Percentiles rank a stretch among this genome's conserved stretches.
phyloP scores from a whole-genome alignment of 2,113 vertebrate genomes.

The Sigmodon hispidus region DNA sequence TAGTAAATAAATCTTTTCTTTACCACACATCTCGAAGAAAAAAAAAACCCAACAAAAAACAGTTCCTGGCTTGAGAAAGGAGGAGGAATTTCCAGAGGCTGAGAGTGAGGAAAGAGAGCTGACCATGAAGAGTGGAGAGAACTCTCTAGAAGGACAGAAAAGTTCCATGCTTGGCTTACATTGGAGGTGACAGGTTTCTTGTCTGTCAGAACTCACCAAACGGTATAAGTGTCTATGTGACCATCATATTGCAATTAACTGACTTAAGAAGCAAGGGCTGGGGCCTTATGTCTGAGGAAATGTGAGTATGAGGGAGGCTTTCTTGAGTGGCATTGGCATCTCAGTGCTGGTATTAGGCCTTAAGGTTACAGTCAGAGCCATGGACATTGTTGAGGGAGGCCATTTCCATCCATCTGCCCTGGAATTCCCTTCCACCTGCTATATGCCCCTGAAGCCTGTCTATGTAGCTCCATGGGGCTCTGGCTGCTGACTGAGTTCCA shows the following conservation, averaged over 20 bases:
- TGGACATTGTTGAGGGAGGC: not conserved
- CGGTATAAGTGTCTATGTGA: not conserved
- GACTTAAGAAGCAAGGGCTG: not conserved
- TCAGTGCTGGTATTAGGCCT: not conserved
- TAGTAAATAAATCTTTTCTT: conserved; percentile 12
- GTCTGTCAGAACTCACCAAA: not conserved
- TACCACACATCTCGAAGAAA: not conserved
- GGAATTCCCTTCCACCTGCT: not conserved
- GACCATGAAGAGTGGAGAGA: not conserved
- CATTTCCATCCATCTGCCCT: not conserved
- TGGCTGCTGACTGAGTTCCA: not conserved
- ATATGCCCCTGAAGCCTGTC: not conserved
- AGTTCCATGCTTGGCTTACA: not conserved
- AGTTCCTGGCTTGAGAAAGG: not conserved
- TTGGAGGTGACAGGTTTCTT: not conserved
- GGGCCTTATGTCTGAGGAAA: not conserved
- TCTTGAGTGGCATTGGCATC: not conserved
- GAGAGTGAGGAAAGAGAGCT: not conserved
- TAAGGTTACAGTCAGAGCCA: not conserved
- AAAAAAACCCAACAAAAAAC: too few species aligned
- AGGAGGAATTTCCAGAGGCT: not conserved
- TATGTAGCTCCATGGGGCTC: not conserved
- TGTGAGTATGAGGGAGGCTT: not conserved
- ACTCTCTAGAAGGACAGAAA: not conserved
- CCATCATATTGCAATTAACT: not conserved